Base-by-base conservation (phyloP, 2,888 invertebrate species). In the Ichneumoninae sp. region DNA sequence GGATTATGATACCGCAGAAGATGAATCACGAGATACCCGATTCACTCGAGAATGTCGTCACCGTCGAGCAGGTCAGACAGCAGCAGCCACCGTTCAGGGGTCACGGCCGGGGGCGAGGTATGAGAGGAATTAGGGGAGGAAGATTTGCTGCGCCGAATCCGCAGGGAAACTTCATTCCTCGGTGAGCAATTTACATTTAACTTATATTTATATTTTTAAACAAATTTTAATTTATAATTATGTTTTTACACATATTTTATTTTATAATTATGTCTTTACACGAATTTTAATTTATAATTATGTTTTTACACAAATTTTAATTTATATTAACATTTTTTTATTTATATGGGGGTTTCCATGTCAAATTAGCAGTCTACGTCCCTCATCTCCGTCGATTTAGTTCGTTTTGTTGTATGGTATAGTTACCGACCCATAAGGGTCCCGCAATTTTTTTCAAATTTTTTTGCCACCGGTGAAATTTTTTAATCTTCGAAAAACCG, bases 1-100 rank as follows among this genome's bases (percentile, higher is more conserved):
- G 93, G 81, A 89, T 89, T 5, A 90, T 91, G 65, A 87, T 92
- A 40, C 88, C 92, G 44, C 90, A 91, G 22, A 93, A 93, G 80
- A 90, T 91, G 90, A 92, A 93, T 65, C 90, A 87, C 69, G 91
- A 93, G 40, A 93, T 93, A 88, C 90, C 94, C 82, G 89, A 94
- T 89, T 90, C 93, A 26, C 86, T 94, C 86, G 92, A 94, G 87
- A 90, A 92, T 86, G 89, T 93, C 66, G 90, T 94, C 83, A 91
- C 94, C 80, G 85, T 90, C 84, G 90, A 93, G 82, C 88, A 93
- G 87, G 91, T 92, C 75, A 86, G 91, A 65, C 47, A 83, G 66
- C 47, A 83, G 22, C 87, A 83, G 50, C 85, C 84, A 47, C 13
- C 82, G 22, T 89, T 89, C 54, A 81, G 89, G 74, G 87, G 84